phyloP scores from a whole-genome alignment of 2,113 vertebrate species.

The Entomyzon cyanotis region DNA sequence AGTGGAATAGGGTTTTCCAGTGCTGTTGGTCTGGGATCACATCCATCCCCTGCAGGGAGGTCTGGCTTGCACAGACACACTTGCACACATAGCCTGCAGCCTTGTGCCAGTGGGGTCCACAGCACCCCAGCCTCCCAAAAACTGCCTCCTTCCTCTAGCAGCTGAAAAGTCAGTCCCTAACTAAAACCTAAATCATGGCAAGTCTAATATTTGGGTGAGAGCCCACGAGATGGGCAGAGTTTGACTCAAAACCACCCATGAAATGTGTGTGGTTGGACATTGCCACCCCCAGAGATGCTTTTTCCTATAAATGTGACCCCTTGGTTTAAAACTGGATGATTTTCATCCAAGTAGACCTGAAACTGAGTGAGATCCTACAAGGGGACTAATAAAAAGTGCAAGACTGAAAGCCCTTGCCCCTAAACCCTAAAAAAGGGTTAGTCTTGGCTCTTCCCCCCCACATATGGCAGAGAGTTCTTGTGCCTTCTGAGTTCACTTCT shows the following conservation, averaged over 20 bases:
- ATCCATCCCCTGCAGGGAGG: neutral
- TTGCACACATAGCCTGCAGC: neutral
- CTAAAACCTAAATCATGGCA: neutral
- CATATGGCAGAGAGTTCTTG: neutral
- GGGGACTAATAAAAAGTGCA: neutral
- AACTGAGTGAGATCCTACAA: neutral
- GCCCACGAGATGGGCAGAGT: neutral
- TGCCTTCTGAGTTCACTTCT: neutral
- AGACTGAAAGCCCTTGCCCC: neutral
- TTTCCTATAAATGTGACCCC: accelerated
- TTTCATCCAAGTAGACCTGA: neutral
- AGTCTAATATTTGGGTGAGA: neutral
- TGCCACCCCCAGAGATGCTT: neutral
- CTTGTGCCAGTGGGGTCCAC: neutral
- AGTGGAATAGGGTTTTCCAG: neutral
- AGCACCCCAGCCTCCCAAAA: neutral
- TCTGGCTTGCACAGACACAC: neutral
- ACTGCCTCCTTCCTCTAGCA: neutral
- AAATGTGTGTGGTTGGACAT: neutral
- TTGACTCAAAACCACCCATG: neutral
- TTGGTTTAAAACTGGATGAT: neutral
- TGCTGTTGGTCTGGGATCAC: accelerated
- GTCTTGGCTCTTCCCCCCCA: neutral
- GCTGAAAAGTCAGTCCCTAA: neutral
- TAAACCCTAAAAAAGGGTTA: neutral